Evolutionary conservation across 2,113 vertebrate species (phyloP).

Genomic region (Ptyas mucosa): DNA sequence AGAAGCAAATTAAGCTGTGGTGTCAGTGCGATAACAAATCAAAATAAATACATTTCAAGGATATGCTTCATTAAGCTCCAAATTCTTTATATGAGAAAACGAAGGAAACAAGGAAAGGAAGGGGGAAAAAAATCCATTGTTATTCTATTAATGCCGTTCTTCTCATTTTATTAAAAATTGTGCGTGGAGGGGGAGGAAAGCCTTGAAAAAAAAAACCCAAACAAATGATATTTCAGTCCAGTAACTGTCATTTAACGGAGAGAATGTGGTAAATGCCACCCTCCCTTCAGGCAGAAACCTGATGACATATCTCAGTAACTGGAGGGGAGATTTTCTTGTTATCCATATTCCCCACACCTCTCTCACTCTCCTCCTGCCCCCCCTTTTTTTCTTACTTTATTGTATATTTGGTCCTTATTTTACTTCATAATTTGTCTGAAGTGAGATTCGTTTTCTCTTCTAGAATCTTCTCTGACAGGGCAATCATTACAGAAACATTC

Average conservation of each 20-base stretch:
- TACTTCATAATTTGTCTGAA: neutral
- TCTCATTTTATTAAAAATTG: constrained; percentile 4
- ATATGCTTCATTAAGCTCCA: neutral
- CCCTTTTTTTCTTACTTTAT: neutral
- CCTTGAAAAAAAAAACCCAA: neutral
- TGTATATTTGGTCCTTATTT: constrained; percentile 13
- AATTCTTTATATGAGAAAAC: neutral
- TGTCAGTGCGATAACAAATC: neutral
- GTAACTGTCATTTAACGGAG: constrained; percentile 16
- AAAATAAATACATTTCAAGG: constrained; percentile 4
- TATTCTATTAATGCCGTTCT: constrained; percentile 27
- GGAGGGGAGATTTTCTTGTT: neutral
- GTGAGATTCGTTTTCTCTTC: neutral
- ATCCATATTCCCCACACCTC: neutral
- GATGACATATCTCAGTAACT: neutral
- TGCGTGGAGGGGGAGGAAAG: neutral
- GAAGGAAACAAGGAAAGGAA: neutral
- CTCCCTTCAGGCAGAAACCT: neutral
- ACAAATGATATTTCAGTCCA: neutral
- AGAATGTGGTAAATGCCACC: neutral
- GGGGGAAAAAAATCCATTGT: neutral
- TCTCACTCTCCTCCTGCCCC: no score
- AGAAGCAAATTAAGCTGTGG: neutral
- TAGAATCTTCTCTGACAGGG: neutral
- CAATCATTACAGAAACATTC: neutral